A percentile compares a stretch with the other conserved stretches of the same genome.
Evolutionary conservation across 2,888 invertebrate genomes (phyloP).

Genomic region (Congeria kusceri): DNA sequence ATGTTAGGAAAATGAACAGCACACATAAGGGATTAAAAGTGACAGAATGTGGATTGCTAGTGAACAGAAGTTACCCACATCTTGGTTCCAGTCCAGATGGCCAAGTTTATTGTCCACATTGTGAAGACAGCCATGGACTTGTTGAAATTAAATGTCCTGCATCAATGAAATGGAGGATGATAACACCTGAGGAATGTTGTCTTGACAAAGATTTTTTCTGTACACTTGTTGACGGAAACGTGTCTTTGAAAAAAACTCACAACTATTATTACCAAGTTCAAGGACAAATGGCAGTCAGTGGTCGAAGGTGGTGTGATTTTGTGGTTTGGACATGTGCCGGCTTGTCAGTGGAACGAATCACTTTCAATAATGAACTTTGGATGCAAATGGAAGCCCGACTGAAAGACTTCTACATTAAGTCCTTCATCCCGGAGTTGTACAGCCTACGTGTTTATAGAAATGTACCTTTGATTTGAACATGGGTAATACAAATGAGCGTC

Average conservation of each 20-base stretch:
- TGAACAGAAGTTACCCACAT: no score
- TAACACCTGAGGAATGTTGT: conserved; percentile 1
- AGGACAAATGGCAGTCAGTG: conserved; percentile 38
- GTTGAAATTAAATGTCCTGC: conserved; percentile 12
- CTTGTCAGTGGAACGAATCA: conserved; percentile 29
- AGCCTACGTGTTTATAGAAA: no score
- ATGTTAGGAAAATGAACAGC: no score
- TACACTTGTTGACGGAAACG: not conserved
- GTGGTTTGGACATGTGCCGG: conserved; percentile 22
- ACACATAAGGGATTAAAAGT: no score
- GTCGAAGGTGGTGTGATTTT: conserved; percentile 30
- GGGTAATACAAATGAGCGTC: no score
- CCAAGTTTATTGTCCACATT: no score
- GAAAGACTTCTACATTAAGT: not conserved
- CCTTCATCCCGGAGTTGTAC: not conserved
- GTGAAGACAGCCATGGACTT: no score
- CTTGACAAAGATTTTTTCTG: conserved; percentile 3
- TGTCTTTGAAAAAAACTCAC: not conserved
- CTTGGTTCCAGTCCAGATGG: no score
- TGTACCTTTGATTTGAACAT: no score
- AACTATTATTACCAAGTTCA: conserved; percentile 36
- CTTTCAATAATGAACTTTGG: conserved; percentile 5
- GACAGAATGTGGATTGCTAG: no score
- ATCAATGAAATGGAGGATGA: not conserved
- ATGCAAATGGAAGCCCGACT: not conserved